Evolutionary conservation across 2,888 invertebrate species (phyloP).

Genomic region (Synanthedon formicaeformis): DNA sequence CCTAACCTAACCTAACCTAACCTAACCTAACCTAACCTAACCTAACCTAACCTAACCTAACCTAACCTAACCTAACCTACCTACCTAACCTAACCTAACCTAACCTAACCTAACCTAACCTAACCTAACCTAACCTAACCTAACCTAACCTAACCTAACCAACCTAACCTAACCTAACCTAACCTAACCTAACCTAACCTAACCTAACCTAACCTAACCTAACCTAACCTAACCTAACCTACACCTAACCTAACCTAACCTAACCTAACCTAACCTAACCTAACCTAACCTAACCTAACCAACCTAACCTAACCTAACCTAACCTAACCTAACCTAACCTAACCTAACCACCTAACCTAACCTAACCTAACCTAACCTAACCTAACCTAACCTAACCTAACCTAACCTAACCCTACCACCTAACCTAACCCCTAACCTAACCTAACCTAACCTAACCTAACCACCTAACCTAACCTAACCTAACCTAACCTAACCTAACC

Average conservation of each 20-base stretch:
- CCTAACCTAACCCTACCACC: not conserved
- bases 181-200: no score
- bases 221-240: no score
- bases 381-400: not conserved
- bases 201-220: no score
- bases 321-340: not conserved
- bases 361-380: not conserved
- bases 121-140: no score
- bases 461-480: not conserved
- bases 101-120: no score
- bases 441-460: not conserved
- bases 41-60: no score
- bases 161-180: no score
- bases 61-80: no score
- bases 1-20: no score
- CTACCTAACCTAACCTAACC: no score
- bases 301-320: not conserved
- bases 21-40: no score
- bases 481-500: not conserved
- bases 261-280: slow-evolving; percentile 2
- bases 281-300: not conserved
- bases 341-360: not conserved
- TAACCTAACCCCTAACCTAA: not conserved
- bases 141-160: no score
- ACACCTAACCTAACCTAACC: slow-evolving; percentile 2